Percentiles rank a stretch among this genome's conserved stretches.
Conservation (phyloP, 35 echinoderm and acorn worm species). For the Apostichopus californicus region DNA sequence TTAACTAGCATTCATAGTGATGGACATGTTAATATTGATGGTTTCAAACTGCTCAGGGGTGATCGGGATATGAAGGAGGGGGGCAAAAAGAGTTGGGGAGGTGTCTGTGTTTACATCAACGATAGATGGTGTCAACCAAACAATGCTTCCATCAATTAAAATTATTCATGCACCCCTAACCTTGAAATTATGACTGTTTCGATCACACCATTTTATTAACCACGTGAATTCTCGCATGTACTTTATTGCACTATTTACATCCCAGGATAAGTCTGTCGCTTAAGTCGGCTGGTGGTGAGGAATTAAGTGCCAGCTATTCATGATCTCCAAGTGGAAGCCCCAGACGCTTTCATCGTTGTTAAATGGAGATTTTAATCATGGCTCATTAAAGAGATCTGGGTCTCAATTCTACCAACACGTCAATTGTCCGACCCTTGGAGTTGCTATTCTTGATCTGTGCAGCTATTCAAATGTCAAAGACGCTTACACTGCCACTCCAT, state of each 20-base stretch:
- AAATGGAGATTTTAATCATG: conserved; percentile 40
- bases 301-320: background rate
- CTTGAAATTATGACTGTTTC: conserved; percentile 23
- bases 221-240: conserved; percentile 5
- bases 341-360: conserved; percentile 7
- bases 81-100: conserved; percentile 18
- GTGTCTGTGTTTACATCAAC: conserved; percentile 37
- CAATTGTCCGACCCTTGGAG: conserved; percentile 4
- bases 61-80: background rate
- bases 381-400: background rate
- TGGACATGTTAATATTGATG: conserved; percentile 25
- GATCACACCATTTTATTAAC: conserved; percentile 1
- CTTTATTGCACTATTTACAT: background rate
- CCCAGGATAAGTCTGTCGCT: background rate
- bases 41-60: conserved; percentile 35
- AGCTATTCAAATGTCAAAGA: conserved; percentile 34
- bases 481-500: background rate
- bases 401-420: conserved; percentile 7
- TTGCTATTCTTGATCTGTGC: conserved; percentile 24
- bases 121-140: conserved; percentile 42
- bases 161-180: conserved; percentile 10
- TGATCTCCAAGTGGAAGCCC: background rate
- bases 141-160: conserved; percentile 9
- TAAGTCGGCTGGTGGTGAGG: background rate
- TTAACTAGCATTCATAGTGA: background rate